Conservation (phyloP, 2,113 vertebrate genomes). For the Chauna torquata region DNA sequence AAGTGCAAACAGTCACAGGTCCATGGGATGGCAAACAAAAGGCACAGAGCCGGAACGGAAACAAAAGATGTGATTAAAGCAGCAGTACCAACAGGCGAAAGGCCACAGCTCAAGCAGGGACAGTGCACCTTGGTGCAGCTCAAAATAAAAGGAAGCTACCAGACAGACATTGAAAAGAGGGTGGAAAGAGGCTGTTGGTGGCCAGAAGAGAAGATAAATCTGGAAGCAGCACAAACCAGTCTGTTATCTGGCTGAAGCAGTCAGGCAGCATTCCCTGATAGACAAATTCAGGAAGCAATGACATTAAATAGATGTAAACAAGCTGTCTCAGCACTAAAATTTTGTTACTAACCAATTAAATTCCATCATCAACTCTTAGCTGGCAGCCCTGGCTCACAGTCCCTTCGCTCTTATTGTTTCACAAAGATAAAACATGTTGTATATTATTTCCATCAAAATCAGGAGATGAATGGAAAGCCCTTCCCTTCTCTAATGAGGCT, state of each 20-base stretch:
- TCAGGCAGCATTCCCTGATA: constrained; percentile 60
- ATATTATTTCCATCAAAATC: constrained; percentile 53
- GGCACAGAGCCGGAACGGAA: not conserved
- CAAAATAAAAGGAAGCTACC: not conserved
- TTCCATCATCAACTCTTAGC: constrained; percentile 63
- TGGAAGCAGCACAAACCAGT: not conserved
- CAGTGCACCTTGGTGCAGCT: not conserved
- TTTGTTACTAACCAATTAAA: constrained; percentile 72
- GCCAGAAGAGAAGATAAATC: constrained; percentile 45
- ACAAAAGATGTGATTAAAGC: not conserved
- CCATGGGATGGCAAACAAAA: not conserved
- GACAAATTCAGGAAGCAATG: constrained; percentile 62
- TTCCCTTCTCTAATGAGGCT: constrained; percentile 53
- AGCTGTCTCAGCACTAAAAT: constrained; percentile 70
- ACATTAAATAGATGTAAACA: constrained; percentile 72
- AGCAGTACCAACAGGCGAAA: not conserved
- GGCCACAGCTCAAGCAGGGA: not conserved
- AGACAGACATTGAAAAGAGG: not conserved
- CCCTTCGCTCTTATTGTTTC: constrained; percentile 44
- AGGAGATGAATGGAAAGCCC: constrained; percentile 40
- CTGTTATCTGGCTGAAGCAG: constrained; percentile 62
- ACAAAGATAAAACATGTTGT: constrained; percentile 43
- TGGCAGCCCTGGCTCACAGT: constrained; percentile 50
- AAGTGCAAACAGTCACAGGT: not conserved
- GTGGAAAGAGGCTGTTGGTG: constrained; percentile 22